phyloP scores from a whole-genome alignment of 2,113 vertebrate genomes.

The Periophthalmodon schlosseri region DNA sequence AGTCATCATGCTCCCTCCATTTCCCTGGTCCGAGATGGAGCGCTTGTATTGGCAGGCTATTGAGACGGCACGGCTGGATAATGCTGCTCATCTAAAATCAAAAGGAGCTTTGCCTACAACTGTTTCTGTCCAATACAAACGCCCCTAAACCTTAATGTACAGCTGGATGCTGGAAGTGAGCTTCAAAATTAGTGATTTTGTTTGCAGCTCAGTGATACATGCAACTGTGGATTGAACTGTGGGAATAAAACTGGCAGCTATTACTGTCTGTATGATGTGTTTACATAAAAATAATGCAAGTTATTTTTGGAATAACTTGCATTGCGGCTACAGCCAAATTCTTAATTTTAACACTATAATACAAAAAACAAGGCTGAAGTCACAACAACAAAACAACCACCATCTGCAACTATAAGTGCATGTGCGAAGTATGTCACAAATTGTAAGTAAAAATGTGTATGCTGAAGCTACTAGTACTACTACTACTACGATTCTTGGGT shows the following conservation, averaged over 20 bases:
- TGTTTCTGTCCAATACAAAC: conserved; percentile 30
- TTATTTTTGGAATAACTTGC: not conserved
- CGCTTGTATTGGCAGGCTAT: conserved; percentile 50
- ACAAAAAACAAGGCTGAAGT: not conserved
- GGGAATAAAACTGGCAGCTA: conserved; percentile 57
- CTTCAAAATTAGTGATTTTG: conserved; percentile 53
- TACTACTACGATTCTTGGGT: not conserved
- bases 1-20: conserved; percentile 44
- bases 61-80: conserved; percentile 41
- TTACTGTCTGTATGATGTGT: conserved; percentile 60
- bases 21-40: conserved; percentile 31
- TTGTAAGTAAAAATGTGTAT: not conserved
- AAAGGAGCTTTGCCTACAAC: conserved; percentile 29
- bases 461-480: not conserved
- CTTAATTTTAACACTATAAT: not conserved
- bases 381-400: not conserved
- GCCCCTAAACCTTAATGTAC: conserved; percentile 33
- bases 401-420: not conserved
- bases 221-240: conserved; percentile 17
- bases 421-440: not conserved
- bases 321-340: not conserved
- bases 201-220: conserved; percentile 39
- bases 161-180: conserved; percentile 42
- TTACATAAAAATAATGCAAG: conserved; percentile 28
- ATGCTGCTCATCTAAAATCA: conserved; percentile 64